Conservation (phyloP, 2,797 vertebrate species). For the Phoxinus dragarum region DNA sequence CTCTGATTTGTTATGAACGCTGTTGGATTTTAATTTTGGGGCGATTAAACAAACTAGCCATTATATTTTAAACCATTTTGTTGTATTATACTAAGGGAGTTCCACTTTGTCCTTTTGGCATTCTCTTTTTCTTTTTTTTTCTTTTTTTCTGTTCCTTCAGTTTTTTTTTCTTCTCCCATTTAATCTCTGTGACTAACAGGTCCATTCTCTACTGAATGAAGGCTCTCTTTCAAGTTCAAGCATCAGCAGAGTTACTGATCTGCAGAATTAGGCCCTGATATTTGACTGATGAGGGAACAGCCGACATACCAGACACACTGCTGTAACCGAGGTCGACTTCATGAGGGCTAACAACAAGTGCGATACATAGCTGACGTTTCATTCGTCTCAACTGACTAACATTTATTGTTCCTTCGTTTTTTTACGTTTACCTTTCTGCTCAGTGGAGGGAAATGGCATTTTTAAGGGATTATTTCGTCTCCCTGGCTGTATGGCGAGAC, state of each 20-base stretch:
- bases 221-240: slow-evolving; percentile 82
- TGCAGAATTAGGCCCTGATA: slow-evolving; percentile 81
- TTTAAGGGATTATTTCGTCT: slow-evolving; percentile 32
- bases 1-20: neutral
- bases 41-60: slow-evolving; percentile 6
- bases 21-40: neutral
- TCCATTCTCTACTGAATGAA: slow-evolving; percentile 77
- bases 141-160: neutral
- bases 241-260: slow-evolving; percentile 81
- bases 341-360: slow-evolving; percentile 23
- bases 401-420: neutral
- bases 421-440: neutral
- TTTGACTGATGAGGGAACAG: slow-evolving; percentile 78
- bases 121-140: neutral
- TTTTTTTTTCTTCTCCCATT: neutral
- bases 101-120: slow-evolving; percentile 10
- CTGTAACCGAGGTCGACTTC: slow-evolving; percentile 28
- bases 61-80: neutral
- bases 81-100: slow-evolving; percentile 13
- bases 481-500: slow-evolving; percentile 43
- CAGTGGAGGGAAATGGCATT: slow-evolving; percentile 4
- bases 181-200: slow-evolving; percentile 75
- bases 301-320: slow-evolving; percentile 58
- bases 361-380: neutral
- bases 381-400: neutral